Conservation (phyloP, 2,888 invertebrate species). For the Leucozona laternaria region DNA sequence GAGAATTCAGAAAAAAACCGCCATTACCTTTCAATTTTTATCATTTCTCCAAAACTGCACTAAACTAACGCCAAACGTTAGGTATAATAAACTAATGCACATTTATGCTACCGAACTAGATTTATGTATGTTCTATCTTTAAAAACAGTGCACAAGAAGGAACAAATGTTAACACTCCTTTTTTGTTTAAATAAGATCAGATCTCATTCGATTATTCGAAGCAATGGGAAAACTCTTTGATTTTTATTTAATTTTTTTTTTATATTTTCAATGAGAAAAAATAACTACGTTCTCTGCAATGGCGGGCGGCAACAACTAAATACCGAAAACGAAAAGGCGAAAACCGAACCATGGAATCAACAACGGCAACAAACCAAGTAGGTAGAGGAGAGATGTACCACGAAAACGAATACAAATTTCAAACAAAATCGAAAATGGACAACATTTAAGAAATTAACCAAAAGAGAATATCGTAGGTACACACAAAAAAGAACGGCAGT, state of each 20-base stretch:
- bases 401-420: constrained; percentile 40
- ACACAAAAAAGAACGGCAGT: constrained; percentile 34
- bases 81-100: constrained; percentile 11
- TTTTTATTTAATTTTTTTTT: constrained; percentile 21
- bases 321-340: constrained; percentile 21
- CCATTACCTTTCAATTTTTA: constrained; percentile 59
- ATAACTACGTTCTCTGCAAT: constrained; percentile 50
- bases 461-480: constrained; percentile 41
- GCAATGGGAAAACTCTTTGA: constrained; percentile 43
- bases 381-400: neutral
- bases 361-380: neutral
- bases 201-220: constrained; percentile 26
- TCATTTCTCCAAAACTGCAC: constrained; percentile 55
- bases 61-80: constrained; percentile 11
- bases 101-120: constrained; percentile 5
- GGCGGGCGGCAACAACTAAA: constrained; percentile 61
- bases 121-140: no score
- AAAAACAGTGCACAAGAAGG: constrained; percentile 24
- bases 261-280: constrained; percentile 13
- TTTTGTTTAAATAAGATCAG: constrained; percentile 12
- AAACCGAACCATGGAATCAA: constrained; percentile 28
- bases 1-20: constrained; percentile 12
- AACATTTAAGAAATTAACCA: constrained; percentile 68
- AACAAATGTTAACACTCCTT: constrained; percentile 23
- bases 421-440: constrained; percentile 63